phyloP scores from a whole-genome alignment of 2,888 invertebrate genomes.

The Athalia cordata region DNA sequence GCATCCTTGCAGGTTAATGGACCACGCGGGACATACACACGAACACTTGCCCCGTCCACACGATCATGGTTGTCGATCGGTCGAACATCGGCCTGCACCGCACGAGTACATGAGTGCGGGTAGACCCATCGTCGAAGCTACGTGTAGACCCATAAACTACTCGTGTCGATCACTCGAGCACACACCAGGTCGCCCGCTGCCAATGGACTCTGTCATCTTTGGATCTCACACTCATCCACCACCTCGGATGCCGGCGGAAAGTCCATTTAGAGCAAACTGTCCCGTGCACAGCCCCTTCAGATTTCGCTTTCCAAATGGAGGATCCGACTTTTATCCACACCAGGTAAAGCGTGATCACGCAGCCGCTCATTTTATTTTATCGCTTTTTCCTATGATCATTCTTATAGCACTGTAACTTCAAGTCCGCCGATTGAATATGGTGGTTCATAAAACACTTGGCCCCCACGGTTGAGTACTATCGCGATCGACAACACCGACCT shows the following conservation, averaged over 20 bases:
- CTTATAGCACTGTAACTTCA: background rate
- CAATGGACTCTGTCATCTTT: conserved; percentile 74
- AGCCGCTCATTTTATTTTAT: background rate
- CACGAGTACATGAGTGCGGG: conserved; percentile 56
- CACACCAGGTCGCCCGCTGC: conserved; percentile 74
- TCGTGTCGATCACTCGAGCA: conserved; percentile 69
- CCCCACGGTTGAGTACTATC: background rate
- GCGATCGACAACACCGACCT: background rate
- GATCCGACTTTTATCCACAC: conserved; percentile 74
- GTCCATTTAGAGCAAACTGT: conserved; percentile 77
- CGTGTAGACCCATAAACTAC: conserved; percentile 63
- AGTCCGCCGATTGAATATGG: background rate
- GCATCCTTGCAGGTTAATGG: conserved; percentile 68
- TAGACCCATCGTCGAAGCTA: conserved; percentile 62
- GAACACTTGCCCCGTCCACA: conserved; percentile 64
- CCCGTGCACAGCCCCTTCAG: conserved; percentile 86
- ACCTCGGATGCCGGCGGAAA: conserved; percentile 74
- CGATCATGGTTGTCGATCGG: conserved; percentile 68
- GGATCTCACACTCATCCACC: conserved; percentile 75
- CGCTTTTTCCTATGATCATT: background rate
- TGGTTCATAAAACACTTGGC: background rate
- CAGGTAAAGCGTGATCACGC: conserved; percentile 65
- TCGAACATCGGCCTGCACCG: conserved; percentile 62
- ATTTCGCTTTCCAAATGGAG: conserved; percentile 77
- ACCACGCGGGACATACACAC: conserved; percentile 65